Conservation (phyloP, 2,797 vertebrate genomes). For the Notoglanidium macrostoma region DNA sequence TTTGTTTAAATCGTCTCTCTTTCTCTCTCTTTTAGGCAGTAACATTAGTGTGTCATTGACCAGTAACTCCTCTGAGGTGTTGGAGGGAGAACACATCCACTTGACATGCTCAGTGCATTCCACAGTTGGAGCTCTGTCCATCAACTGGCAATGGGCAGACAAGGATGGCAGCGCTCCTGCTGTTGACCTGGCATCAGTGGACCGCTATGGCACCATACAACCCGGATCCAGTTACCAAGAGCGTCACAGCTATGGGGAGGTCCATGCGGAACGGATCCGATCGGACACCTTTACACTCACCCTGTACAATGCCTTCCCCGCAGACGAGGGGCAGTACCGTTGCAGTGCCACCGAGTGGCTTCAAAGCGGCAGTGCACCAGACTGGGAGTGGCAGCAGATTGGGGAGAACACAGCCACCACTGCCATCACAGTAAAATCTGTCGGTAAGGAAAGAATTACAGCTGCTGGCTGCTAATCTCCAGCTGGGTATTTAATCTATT, state of each 20-base stretch:
- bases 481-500: not conserved
- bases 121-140: slow-evolving; percentile 78
- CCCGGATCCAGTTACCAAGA: slow-evolving; percentile 69
- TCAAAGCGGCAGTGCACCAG: slow-evolving; percentile 68
- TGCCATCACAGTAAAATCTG: slow-evolving; percentile 82
- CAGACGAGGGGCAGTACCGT: slow-evolving; percentile 77
- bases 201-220: slow-evolving; percentile 77
- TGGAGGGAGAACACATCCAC: slow-evolving; percentile 87
- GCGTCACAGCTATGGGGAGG: slow-evolving; percentile 62
- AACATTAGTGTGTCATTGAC: slow-evolving; percentile 88
- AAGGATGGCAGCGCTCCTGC: slow-evolving; percentile 73
- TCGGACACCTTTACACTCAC: slow-evolving; percentile 74
- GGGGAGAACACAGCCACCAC: slow-evolving; percentile 82
- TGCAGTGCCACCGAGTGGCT: slow-evolving; percentile 79
- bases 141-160: slow-evolving; percentile 86
- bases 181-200: slow-evolving; percentile 83
- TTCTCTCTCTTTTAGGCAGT: slow-evolving; percentile 78
- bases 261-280: slow-evolving; percentile 72
- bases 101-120: slow-evolving; percentile 83
- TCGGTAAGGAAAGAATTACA: slow-evolving; percentile 74
- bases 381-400: slow-evolving; percentile 88
- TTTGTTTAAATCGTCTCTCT: not conserved
- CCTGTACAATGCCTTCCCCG: slow-evolving; percentile 70
- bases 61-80: slow-evolving; percentile 84
- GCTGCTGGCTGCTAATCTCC: slow-evolving; percentile 4